A percentile compares a stretch with the other conserved stretches of the same genome.
Conservation (phyloP, 2,797 vertebrate genomes). For the Cirrhinus molitorella region DNA sequence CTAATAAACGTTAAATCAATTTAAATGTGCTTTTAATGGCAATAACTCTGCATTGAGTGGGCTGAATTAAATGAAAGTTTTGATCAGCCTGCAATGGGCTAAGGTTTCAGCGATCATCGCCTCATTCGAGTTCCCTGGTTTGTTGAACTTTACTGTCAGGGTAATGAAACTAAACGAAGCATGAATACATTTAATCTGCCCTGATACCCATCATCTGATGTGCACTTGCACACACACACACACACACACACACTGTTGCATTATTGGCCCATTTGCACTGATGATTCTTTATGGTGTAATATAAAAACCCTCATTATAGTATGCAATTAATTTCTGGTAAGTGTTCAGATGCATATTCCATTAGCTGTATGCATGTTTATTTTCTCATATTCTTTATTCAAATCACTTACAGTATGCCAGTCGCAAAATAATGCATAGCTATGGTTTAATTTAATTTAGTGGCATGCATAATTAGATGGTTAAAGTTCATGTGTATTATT, state of each 20-base stretch:
- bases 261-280: constrained; percentile 26
- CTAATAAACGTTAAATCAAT: constrained; percentile 59
- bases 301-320: constrained; percentile 35
- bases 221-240: background rate
- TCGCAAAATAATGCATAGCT: background rate
- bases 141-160: constrained; percentile 51
- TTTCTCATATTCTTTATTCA: background rate
- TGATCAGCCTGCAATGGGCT: constrained; percentile 62
- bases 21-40: constrained; percentile 59
- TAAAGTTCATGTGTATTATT: constrained; percentile 61
- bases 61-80: constrained; percentile 77
- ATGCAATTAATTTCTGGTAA: constrained; percentile 32
- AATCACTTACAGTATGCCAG: background rate
- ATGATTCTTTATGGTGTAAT: constrained; percentile 38
- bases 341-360: constrained; percentile 20
- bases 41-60: constrained; percentile 76
- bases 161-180: constrained; percentile 57
- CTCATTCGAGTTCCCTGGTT: constrained; percentile 59
- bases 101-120: constrained; percentile 65
- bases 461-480: constrained; percentile 17
- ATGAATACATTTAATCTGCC: constrained; percentile 40
- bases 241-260: background rate
- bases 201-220: constrained; percentile 39
- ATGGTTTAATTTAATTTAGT: background rate
- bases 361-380: constrained; percentile 25